Base-by-base conservation (phyloP, 2,888 invertebrate species). In the Lampropteryx suffumata region DNA sequence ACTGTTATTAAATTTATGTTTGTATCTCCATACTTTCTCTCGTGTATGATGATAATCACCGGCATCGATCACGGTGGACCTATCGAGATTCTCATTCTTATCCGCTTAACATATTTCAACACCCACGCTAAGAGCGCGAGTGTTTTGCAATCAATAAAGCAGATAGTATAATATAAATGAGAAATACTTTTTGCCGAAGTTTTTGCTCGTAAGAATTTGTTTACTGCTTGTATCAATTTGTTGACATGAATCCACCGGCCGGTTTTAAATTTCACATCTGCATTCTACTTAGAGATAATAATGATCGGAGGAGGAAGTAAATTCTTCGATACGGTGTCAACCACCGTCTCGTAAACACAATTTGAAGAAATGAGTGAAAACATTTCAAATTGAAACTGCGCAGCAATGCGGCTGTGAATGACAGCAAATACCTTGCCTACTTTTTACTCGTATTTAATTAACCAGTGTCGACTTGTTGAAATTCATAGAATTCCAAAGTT, bases 1-100 rank as follows among this genome's bases (percentile, higher is more conserved):
- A 84, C 82, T 84, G 84, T 85, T 84, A 85, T 84, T 85, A 84
- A 84, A 82, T 82, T 80, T 80, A 82, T 83, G 79, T 81, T 74
- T 76, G 69, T 76, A 76, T 77, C 74, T 68, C 65, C 68, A 75
- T 79, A 86, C 88, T 88, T 88, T 87, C 86, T 82, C 84, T 74
- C 68, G 62, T 73, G 71, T 79, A 73, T 74, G 74, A 71, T 72
- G 70, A 71, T 82, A 81, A 82, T 82, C 79, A 74, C 69, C 64
- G 65, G 66, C 79, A 84, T 85, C 79, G 79, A 82, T 86, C 83
- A 83, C 77, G 61, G 59, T 55, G 73, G 71, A 76, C 69, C 62
- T 67, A 76, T 79, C 73, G 69, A 73, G 66, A 70, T 67, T 69
- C 67, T 71, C 58, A 68, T 78, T 76, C 69, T 78, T 72, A 72